These are phyloP conservation scores for Polymixis flavicincta DNA, from an alignment of 2,888 invertebrate species.

Conservation along the genomic window DNA sequence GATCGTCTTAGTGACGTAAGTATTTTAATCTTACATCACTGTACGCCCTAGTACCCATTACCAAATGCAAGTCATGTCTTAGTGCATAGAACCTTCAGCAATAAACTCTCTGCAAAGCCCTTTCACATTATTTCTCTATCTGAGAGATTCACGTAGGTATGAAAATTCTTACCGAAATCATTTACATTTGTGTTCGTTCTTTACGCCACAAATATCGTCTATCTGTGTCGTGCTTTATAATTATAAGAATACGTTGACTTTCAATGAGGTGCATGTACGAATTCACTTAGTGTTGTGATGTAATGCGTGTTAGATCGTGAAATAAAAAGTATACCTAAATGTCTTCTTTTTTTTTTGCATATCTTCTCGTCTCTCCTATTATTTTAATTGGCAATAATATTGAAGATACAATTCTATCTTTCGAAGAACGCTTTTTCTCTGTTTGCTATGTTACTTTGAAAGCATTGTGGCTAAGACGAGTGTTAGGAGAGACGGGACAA, in stretches of 20 bases:
- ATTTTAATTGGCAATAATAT: conserved; percentile 42
- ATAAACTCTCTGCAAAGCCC: conserved; percentile 56
- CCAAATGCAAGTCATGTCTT: conserved; percentile 58
- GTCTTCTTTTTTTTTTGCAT: conserved; percentile 79
- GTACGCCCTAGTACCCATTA: conserved; percentile 56
- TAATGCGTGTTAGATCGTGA: conserved; percentile 76
- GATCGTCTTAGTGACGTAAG: conserved; percentile 97
- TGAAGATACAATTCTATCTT: conserved; percentile 20
- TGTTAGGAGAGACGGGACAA: conserved; percentile 83
- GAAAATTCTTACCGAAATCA: conserved; percentile 52
- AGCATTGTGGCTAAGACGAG: conserved; percentile 59
- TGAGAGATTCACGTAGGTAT: conserved; percentile 22
- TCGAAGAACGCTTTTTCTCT: conserved; percentile 49
- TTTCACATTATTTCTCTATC: conserved; percentile 47
- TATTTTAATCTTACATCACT: conserved; percentile 73
- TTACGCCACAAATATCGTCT: conserved; percentile 58
- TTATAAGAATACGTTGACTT: conserved; percentile 49
- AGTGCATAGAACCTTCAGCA: conserved; percentile 61
- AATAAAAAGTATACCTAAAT: conserved; percentile 57
- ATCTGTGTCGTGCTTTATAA: conserved; percentile 58
- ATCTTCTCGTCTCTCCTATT: conserved; percentile 78
- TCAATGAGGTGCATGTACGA: conserved; percentile 73
- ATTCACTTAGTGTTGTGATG: conserved; percentile 78
- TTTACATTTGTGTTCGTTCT: conserved; percentile 53
- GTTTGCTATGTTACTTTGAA: conserved; percentile 56